These are phyloP conservation scores for Antrozous pallidus DNA, from an alignment of 2,797 vertebrate genomes.

Conservation along the genomic window DNA sequence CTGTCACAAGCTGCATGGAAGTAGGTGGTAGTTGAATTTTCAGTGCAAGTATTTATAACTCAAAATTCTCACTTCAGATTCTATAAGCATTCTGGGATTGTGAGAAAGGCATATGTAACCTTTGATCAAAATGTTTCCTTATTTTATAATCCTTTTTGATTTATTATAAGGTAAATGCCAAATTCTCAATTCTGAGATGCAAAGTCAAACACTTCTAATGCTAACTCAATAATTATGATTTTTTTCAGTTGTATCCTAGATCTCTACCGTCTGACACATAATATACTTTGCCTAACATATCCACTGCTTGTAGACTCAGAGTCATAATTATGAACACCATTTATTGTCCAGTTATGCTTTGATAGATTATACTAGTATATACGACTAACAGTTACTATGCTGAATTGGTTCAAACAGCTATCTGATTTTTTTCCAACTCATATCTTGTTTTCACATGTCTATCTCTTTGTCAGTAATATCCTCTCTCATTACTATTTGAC, in stretches of 20 bases:
- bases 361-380: neutral
- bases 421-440: neutral
- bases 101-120: neutral
- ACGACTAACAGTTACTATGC: neutral
- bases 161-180: conserved; percentile 7
- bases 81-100: neutral
- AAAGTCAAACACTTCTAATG: neutral
- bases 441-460: neutral
- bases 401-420: neutral
- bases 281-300: neutral
- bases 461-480: neutral
- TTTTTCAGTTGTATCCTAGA: neutral
- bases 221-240: neutral
- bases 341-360: neutral
- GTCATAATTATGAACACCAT: neutral
- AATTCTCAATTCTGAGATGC: conserved; percentile 7
- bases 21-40: neutral
- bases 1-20: neutral
- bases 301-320: neutral
- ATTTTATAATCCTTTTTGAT: neutral
- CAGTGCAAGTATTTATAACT: neutral
- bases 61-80: conserved; percentile 28
- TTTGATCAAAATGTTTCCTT: neutral
- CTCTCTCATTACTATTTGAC: neutral
- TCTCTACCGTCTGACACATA: neutral